Conservation (phyloP, 2,888 invertebrate species). For the Resseliella maxima region DNA sequence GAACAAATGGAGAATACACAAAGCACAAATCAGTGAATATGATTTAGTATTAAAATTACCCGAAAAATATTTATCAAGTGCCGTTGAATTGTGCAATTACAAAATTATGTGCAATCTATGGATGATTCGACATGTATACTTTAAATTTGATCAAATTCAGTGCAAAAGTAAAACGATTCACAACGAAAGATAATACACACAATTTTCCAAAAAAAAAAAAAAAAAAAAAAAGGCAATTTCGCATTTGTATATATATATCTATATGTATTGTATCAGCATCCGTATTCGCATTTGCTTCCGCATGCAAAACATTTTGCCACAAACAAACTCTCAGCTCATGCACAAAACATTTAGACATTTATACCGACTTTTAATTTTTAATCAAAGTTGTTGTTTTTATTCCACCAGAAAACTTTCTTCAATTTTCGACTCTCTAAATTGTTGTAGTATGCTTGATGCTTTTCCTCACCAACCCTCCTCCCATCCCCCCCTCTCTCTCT, state of each 20-base stretch:
- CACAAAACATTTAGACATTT: conserved; percentile 45
- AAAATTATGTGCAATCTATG: conserved; percentile 18
- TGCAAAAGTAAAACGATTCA: not conserved
- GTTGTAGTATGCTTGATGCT: not conserved
- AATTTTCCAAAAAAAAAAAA: not conserved
- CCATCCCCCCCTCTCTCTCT: not conserved
- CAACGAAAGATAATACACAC: not conserved
- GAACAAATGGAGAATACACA: not conserved
- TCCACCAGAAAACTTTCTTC: conserved; percentile 35
- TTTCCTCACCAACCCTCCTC: not conserved
- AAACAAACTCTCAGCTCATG: conserved; percentile 46
- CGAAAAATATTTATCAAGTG: conserved; percentile 42
- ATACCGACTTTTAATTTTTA: conserved; percentile 53
- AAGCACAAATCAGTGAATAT: not conserved
- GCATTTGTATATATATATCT: no score
- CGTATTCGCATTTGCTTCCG: not conserved
- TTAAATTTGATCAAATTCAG: not conserved
- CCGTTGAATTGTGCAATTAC: conserved; percentile 17
- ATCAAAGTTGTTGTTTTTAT: conserved; percentile 53
- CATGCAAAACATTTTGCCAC: conserved; percentile 25
- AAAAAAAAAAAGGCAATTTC: no score
- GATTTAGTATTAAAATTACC: not conserved
- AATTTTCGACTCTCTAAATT: not conserved
- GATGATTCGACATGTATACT: not conserved
- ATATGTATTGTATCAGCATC: not conserved